phyloP scores from a whole-genome alignment of 2,113 vertebrate genomes.

The Grammomys dolichurus region DNA sequence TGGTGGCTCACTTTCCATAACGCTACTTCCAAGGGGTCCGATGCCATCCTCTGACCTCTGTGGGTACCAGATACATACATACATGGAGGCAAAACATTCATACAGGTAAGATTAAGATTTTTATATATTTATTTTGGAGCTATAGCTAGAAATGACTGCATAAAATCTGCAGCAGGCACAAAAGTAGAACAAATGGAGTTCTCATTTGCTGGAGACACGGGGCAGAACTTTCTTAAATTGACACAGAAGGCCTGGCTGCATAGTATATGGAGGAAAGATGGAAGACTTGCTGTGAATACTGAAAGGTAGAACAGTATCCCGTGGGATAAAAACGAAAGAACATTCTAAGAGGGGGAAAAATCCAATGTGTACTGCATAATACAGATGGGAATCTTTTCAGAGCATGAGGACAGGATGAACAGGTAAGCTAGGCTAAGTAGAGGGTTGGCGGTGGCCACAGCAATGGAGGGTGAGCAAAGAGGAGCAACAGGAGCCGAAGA shows the following conservation, averaged over 20 bases:
- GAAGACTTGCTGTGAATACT: not conserved
- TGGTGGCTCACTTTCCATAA: not conserved
- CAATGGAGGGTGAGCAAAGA: constrained; percentile 18
- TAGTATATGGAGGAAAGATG: not conserved
- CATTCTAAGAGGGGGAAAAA: constrained; percentile 14
- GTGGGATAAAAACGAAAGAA: not conserved
- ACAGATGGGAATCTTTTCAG: constrained; percentile 36
- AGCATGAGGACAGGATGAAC: not conserved
- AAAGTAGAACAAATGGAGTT: constrained; percentile 11
- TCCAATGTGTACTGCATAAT: not conserved
- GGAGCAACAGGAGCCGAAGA: constrained; percentile 10
- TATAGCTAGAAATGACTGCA: constrained; percentile 21
- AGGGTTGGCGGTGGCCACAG: not conserved
- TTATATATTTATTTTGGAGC: not conserved
- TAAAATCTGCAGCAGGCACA: not conserved
- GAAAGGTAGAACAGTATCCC: constrained; percentile 4
- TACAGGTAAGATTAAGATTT: not conserved
- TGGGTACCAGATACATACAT: not conserved
- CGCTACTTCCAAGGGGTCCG: not conserved
- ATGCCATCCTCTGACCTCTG: not conserved
- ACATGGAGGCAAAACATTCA: not conserved
- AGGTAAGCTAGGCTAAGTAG: constrained; percentile 2
- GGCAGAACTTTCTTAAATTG: not conserved
- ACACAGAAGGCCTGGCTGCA: not conserved
- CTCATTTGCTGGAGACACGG: constrained; percentile 14